A percentile compares a stretch with the other conserved stretches of the same genome.
Conservation (phyloP, 1,140 invertebrate species). For the Psilanteris sp. region DNA sequence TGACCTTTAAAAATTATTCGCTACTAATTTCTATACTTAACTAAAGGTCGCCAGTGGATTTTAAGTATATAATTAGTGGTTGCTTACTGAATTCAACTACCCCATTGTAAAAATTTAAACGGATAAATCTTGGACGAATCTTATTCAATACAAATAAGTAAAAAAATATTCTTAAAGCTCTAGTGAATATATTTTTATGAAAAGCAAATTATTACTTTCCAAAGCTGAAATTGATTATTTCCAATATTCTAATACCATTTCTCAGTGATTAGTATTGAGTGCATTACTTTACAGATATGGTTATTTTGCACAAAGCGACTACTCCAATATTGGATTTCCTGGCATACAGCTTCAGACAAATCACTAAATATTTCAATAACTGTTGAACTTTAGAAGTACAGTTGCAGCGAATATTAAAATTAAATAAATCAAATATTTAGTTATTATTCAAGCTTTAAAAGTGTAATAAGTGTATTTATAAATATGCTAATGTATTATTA, state of each 20-base stretch:
- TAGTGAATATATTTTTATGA: slow-evolving; percentile 6
- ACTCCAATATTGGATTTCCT: slow-evolving; percentile 56
- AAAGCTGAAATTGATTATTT: slow-evolving; percentile 27
- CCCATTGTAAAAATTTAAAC: slow-evolving; percentile 18
- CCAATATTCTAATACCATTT: slow-evolving; percentile 48
- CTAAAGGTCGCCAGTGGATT: slow-evolving; percentile 25
- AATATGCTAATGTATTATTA: too few relatives aligned
- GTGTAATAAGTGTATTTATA: too few relatives aligned
- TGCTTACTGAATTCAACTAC: slow-evolving; percentile 33
- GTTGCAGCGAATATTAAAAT: slow-evolving; percentile 25
- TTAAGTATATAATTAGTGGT: slow-evolving; percentile 45
- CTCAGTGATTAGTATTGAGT: slow-evolving; percentile 57
- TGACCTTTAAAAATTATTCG: slow-evolving; percentile 2
- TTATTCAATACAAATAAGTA: slow-evolving; percentile 13
- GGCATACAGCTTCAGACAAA: slow-evolving; percentile 41
- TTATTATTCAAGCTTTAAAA: too few relatives aligned
- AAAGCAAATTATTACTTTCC: slow-evolving; percentile 8
- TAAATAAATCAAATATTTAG: slow-evolving; percentile 33
- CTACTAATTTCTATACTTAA: slow-evolving; percentile 38
- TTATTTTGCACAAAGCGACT: slow-evolving; percentile 57
- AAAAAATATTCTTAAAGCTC: slow-evolving; percentile 8
- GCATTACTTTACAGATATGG: slow-evolving; percentile 59
- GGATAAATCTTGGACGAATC: too few relatives aligned
- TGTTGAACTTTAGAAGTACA: slow-evolving; percentile 53
- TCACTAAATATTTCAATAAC: slow-evolving; percentile 58